These are phyloP conservation scores for Bubo bubo DNA, from an alignment of 2,113 vertebrate species.

Conservation along the genomic window DNA sequence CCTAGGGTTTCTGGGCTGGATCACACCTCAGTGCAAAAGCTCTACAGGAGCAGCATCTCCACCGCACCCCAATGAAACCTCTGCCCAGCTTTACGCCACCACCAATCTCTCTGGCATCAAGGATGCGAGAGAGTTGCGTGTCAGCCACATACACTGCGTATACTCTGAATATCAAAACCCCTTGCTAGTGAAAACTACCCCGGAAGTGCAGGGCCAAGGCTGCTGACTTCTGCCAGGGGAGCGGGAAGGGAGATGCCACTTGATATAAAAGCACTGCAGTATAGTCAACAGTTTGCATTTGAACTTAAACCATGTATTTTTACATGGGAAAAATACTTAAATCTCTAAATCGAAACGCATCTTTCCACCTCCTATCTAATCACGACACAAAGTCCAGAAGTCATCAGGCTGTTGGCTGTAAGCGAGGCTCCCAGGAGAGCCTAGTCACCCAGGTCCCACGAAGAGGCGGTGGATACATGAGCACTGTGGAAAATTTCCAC, in stretches of 20 bases:
- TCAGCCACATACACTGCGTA: accelerated
- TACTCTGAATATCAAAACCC: accelerated
- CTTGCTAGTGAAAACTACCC: not conserved
- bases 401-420: not conserved
- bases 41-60: not conserved
- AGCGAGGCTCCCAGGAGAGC: accelerated
- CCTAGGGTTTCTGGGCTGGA: not conserved
- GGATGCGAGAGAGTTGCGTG: accelerated
- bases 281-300: not conserved
- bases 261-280: accelerated
- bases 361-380: not conserved
- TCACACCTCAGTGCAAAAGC: not conserved
- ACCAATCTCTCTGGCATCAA: accelerated
- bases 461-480: accelerated
- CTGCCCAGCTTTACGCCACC: accelerated
- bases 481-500: not conserved
- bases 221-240: not conserved
- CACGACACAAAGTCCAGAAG: not conserved
- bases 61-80: not conserved
- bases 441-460: accelerated
- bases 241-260: accelerated
- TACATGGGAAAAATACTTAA: not conserved
- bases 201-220: accelerated
- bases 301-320: accelerated
- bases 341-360: accelerated